Conservation (phyloP, 37 sponge, comb jelly and placozoan genomes). For the Eunapius fragilis region DNA sequence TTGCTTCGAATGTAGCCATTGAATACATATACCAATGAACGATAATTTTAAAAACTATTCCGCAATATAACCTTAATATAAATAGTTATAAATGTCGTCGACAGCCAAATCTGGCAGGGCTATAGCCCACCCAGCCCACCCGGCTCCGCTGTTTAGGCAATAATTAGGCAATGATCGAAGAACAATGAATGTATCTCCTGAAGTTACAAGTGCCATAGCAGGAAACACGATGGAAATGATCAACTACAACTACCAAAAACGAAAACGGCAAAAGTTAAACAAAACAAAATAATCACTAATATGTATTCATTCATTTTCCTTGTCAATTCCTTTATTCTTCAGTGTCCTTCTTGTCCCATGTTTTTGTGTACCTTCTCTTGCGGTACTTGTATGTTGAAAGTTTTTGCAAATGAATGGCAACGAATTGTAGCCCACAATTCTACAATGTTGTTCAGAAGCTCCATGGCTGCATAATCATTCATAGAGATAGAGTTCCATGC, state of each 20-base stretch:
- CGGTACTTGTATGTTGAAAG: neutral
- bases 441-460: conserved; percentile 17
- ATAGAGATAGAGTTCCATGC: neutral
- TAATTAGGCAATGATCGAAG: neutral
- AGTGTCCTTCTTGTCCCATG: conserved; percentile 30
- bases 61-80: too few relatives aligned
- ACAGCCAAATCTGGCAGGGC: too few relatives aligned
- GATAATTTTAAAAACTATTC: too few relatives aligned
- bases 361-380: neutral
- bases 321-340: neutral
- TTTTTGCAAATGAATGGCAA: conserved; percentile 20
- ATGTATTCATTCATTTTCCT: neutral
- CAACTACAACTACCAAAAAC: neutral
- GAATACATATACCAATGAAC: too few relatives aligned
- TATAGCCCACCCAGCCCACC: too few relatives aligned
- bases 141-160: too few relatives aligned
- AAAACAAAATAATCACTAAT: neutral
- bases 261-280: too few relatives aligned
- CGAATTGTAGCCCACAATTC: conserved; percentile 31
- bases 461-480: conserved; percentile 1
- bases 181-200: conserved; percentile 18
- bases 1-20: too few relatives aligned
- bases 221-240: neutral
- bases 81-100: too few relatives aligned
- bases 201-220: neutral